phyloP scores from a whole-genome alignment of 1,140 invertebrate genomes.

The Anastatus disparis region DNA sequence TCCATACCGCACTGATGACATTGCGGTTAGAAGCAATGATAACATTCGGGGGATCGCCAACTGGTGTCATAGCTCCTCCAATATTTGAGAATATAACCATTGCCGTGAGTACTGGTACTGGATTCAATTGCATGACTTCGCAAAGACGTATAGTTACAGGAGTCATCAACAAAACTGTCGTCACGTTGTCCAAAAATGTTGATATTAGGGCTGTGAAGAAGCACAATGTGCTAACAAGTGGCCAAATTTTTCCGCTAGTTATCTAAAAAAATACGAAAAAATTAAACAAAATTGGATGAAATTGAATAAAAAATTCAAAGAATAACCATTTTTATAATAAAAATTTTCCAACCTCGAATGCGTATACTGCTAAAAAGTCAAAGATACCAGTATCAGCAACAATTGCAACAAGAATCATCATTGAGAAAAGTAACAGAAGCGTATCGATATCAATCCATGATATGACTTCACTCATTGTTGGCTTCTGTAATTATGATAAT shows the following conservation, averaged over 20 bases:
- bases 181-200: constrained; percentile 90
- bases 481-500: constrained; percentile 70
- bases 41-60: constrained; percentile 91
- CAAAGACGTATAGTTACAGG: constrained; percentile 90
- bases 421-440: constrained; percentile 86
- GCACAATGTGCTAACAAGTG: constrained; percentile 83
- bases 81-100: constrained; percentile 90
- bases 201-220: constrained; percentile 84
- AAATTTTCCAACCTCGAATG: constrained; percentile 85
- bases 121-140: constrained; percentile 89
- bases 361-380: constrained; percentile 85
- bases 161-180: constrained; percentile 87
- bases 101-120: constrained; percentile 83
- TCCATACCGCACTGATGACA: constrained; percentile 74
- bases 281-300: no score
- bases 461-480: constrained; percentile 79
- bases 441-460: constrained; percentile 91
- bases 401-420: constrained; percentile 91
- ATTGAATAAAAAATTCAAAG: no score
- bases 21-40: constrained; percentile 84
- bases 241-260: constrained; percentile 85
- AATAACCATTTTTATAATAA: no score
- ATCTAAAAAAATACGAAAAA: constrained; percentile 74
- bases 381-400: constrained; percentile 89
- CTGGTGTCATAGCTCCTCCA: constrained; percentile 85